phyloP scores from a whole-genome alignment of 1,140 invertebrate genomes.

The Acromyrmex heyeri region DNA sequence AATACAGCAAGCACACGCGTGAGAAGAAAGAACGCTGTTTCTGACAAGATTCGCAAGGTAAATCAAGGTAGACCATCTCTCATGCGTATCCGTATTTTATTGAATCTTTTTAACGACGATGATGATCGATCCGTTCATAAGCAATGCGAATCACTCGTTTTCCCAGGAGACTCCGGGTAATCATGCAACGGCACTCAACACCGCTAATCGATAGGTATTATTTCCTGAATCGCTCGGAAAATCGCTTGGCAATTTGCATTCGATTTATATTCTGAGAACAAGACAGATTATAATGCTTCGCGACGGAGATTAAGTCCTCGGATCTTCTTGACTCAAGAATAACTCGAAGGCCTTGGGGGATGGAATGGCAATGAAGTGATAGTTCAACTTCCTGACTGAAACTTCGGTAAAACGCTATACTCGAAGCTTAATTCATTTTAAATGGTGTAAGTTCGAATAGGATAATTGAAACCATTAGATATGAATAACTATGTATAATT shows the following conservation, averaged over 20 bases:
- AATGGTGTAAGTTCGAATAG: slow-evolving; percentile 1
- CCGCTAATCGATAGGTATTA: slow-evolving; percentile 58
- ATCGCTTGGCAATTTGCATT: slow-evolving; percentile 60
- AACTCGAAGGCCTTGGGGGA: slow-evolving; percentile 25
- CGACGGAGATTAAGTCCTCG: slow-evolving; percentile 50
- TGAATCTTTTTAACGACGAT: slow-evolving; percentile 44
- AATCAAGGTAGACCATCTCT: slow-evolving; percentile 26
- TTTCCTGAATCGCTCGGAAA: slow-evolving; percentile 61
- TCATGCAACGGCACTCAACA: slow-evolving; percentile 54
- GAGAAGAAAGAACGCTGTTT: neutral
- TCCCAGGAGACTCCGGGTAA: slow-evolving; percentile 49
- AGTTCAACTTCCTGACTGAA: slow-evolving; percentile 16
- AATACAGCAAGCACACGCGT: slow-evolving; percentile 33
- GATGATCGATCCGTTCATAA: slow-evolving; percentile 43
- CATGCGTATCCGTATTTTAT: slow-evolving; percentile 45
- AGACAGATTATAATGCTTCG: slow-evolving; percentile 54
- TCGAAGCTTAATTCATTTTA: slow-evolving; percentile 30
- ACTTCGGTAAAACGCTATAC: slow-evolving; percentile 40
- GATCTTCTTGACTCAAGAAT: slow-evolving; percentile 47
- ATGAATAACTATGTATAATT: neutral
- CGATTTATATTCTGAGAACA: slow-evolving; percentile 63
- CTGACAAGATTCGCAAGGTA: slow-evolving; percentile 61
- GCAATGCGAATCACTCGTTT: slow-evolving; percentile 7
- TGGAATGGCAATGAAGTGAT: slow-evolving; percentile 48
- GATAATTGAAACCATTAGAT: slow-evolving; percentile 3